Conservation (phyloP, 2,888 invertebrate species). For the Tetropium fuscum region DNA sequence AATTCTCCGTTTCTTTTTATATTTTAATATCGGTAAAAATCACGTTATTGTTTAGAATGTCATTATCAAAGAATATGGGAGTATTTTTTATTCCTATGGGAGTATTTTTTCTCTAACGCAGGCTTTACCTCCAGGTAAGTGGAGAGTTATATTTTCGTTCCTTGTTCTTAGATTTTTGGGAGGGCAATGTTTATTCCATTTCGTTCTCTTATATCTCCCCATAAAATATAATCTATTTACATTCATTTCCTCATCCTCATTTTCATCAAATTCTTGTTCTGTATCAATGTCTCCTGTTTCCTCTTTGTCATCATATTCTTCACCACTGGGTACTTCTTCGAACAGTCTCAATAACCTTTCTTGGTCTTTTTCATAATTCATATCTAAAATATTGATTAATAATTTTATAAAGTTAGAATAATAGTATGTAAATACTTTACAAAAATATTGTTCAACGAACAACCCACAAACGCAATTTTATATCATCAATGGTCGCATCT, state of each 20-base stretch:
- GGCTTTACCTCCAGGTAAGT: neutral
- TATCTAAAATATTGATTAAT: neutral
- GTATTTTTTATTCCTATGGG: too few species aligned
- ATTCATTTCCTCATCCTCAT: neutral
- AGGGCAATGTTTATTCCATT: neutral
- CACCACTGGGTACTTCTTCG: neutral
- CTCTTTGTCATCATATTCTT: neutral
- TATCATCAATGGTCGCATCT: too few species aligned
- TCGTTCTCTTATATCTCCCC: neutral
- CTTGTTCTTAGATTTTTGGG: constrained; percentile 2
- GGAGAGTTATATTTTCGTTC: neutral
- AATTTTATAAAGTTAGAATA: too few species aligned
- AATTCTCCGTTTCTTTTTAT: too few species aligned
- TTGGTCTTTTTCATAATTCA: neutral
- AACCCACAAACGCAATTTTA: too few species aligned
- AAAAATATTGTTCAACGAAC: too few species aligned
- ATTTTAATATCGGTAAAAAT: too few species aligned
- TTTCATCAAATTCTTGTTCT: neutral
- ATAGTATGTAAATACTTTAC: too few species aligned
- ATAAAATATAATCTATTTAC: neutral
- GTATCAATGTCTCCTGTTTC: neutral
- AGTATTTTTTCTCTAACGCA: too few species aligned
- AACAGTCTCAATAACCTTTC: neutral
- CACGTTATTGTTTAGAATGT: too few species aligned
- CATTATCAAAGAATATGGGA: too few species aligned